A percentile compares a stretch with the other conserved stretches of the same genome.
These are phyloP conservation scores for Trypoxylon attenuatum DNA, from an alignment of 2,888 invertebrate species.

Conservation along the genomic window DNA sequence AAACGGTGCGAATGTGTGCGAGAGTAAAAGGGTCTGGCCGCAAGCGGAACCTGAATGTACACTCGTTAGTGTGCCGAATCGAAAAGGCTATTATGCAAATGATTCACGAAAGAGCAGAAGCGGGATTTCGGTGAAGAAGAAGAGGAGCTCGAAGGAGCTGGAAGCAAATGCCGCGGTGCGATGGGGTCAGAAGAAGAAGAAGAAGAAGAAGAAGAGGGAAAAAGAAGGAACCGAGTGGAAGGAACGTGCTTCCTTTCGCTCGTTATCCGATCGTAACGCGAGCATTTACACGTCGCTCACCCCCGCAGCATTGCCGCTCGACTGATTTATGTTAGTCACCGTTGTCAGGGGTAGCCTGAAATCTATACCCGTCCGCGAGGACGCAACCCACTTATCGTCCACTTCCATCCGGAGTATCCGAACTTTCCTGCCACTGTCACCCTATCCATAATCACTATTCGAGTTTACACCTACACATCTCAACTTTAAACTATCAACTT, in stretches of 20 bases:
- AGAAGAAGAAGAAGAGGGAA: constrained; percentile 29
- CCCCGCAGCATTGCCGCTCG: constrained; percentile 61
- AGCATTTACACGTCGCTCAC: constrained; percentile 71
- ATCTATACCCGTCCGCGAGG: constrained; percentile 56
- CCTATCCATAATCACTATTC: no score
- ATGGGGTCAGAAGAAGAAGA: constrained; percentile 28
- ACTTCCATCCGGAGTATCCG: constrained; percentile 20
- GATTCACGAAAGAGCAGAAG: constrained; percentile 56
- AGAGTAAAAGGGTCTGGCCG: no score
- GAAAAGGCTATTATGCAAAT: constrained; percentile 66
- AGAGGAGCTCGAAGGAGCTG: constrained; percentile 22
- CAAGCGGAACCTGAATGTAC: no score
- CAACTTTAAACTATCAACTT: no score
- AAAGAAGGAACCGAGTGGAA: constrained; percentile 34
- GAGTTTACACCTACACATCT: no score
- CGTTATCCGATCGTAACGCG: constrained; percentile 71
- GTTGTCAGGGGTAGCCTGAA: constrained; percentile 59
- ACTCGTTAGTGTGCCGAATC: constrained; percentile 50
- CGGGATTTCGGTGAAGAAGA: constrained; percentile 52
- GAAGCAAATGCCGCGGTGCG: no score
- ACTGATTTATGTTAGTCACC: constrained; percentile 66
- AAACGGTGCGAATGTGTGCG: no score
- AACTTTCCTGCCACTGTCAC: background rate
- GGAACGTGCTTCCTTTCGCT: constrained; percentile 57
- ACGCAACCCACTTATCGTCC: constrained; percentile 36